Evolutionary conservation across 2,113 vertebrate genomes (phyloP).

Genomic region (Chloebia gouldiae): DNA sequence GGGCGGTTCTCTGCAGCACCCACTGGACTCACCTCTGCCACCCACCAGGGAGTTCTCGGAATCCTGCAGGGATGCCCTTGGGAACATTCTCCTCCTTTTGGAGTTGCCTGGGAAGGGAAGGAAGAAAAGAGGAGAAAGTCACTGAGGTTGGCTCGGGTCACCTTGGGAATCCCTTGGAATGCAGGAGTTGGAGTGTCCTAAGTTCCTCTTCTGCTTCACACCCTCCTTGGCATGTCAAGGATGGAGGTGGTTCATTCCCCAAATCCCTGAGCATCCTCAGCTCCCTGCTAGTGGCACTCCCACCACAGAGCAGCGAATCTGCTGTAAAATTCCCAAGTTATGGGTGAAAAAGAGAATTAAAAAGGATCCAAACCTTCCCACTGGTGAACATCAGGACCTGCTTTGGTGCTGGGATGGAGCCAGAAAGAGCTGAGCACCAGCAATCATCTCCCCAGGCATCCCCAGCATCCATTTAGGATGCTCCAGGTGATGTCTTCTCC

Average conservation of each 20-base stretch:
- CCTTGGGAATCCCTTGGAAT: neutral
- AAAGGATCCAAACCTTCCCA: neutral
- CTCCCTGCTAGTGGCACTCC: rapidly evolving
- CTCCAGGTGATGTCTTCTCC: neutral
- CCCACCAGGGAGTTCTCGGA: neutral
- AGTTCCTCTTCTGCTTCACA: neutral
- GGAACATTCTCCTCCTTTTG: conserved; percentile 1
- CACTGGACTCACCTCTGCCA: neutral
- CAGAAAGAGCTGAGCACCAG: neutral
- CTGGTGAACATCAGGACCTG: neutral
- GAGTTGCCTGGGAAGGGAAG: neutral
- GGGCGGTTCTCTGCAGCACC: neutral
- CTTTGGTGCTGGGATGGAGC: neutral
- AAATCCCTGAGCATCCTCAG: neutral
- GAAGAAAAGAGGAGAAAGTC: neutral
- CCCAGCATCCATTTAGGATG: neutral
- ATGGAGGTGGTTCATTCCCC: neutral
- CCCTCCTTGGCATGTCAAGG: rapidly evolving
- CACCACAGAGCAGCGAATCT: rapidly evolving
- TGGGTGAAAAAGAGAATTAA: neutral
- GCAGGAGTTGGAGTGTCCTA: rapidly evolving
- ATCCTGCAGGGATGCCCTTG: neutral
- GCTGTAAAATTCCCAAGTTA: neutral
- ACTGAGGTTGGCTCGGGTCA: rapidly evolving
- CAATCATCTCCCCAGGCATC: neutral